A percentile compares a stretch with the other conserved stretches of the same genome.
These are phyloP conservation scores for Thamnophis sirtalis DNA, from an alignment of 2,113 vertebrate species.

Conservation along the genomic window DNA sequence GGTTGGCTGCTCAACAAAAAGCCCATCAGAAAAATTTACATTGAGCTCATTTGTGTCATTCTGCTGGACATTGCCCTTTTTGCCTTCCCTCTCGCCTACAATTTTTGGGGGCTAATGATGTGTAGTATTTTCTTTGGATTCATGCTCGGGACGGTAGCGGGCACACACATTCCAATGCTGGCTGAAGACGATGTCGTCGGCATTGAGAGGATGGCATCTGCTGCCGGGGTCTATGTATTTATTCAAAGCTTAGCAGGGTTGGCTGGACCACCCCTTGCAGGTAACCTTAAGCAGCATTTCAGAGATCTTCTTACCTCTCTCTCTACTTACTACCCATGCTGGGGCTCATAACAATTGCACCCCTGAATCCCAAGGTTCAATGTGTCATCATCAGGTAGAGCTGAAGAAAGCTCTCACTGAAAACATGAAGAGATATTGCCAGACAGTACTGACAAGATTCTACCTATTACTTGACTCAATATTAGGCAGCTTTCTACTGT, in stretches of 20 bases:
- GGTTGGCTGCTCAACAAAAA: slow-evolving; percentile 81
- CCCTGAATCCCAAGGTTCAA: not conserved
- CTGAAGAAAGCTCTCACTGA: not conserved
- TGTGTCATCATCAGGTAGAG: not conserved
- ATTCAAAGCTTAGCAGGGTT: slow-evolving; percentile 92
- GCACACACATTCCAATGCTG: slow-evolving; percentile 90
- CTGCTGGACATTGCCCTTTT: slow-evolving; percentile 77
- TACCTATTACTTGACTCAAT: not conserved
- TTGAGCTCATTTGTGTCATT: slow-evolving; percentile 81
- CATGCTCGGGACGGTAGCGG: slow-evolving; percentile 84
- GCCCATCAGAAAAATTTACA: slow-evolving; percentile 82
- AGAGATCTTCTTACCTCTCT: not conserved
- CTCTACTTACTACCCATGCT: not conserved
- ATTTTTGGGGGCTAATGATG: slow-evolving; percentile 83
- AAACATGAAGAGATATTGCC: not conserved
- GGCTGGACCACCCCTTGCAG: slow-evolving; percentile 93
- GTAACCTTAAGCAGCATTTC: slow-evolving; percentile 56
- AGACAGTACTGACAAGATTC: not conserved
- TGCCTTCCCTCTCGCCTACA: slow-evolving; percentile 81
- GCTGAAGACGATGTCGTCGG: slow-evolving; percentile 92
- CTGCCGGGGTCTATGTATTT: slow-evolving; percentile 91
- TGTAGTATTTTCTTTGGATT: slow-evolving; percentile 88
- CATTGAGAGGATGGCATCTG: slow-evolving; percentile 88
- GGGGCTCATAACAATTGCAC: not conserved
- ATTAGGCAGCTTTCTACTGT: not conserved